Evolutionary conservation across 2,888 invertebrate genomes (phyloP), one percentile per base, ranked within the genome.

Genomic region (Parelbella ahira): DNA sequence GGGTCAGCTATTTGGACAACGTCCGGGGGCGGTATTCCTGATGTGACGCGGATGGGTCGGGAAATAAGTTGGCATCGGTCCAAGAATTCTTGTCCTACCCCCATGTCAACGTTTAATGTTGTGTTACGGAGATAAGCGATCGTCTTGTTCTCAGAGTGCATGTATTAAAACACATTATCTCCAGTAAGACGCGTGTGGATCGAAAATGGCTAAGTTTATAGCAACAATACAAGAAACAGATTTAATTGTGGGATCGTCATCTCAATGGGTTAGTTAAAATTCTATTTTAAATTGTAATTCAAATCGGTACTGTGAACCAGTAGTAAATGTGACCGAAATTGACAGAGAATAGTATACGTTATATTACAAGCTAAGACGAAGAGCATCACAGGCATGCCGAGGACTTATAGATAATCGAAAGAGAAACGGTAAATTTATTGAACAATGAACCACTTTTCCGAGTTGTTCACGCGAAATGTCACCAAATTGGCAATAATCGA

Each of bases 1-100:
- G 67, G 69, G 63, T 67, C 69, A 64, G 58, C 55, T 58, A 70
- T 64, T 60, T 59, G 50, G 48, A 54, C 58, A 51, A 59, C 59
- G 60, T 50, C 53, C 49, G 49, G 47, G 49, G 49, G 45, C 46
- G 48, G 44, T 44, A 38, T 37, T 33, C 38, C 45, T 37, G 45
- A 39, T 46, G 50, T 41, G 50, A 52, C 47, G 42, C 39, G 37
- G 50, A 45, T 48, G 44, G 27, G 25, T 27, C 29, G 36, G 19
- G 19, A 39, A 50, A 48, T 50, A 48, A 41, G 11, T 43, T 53
- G 51, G 51, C 51, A 27, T 1, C 25, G 9, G 8, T 37, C 52
- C 50, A 50, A 42, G 23, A 6, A 7, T 15, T 23, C 21, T 28
- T 25, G 10, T 28, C 42, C 20, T 13, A 33, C 4, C 20, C 27